These are phyloP conservation scores for Lucifuga dentata DNA, from an alignment of 2,113 vertebrate genomes.

Conservation along the genomic window DNA sequence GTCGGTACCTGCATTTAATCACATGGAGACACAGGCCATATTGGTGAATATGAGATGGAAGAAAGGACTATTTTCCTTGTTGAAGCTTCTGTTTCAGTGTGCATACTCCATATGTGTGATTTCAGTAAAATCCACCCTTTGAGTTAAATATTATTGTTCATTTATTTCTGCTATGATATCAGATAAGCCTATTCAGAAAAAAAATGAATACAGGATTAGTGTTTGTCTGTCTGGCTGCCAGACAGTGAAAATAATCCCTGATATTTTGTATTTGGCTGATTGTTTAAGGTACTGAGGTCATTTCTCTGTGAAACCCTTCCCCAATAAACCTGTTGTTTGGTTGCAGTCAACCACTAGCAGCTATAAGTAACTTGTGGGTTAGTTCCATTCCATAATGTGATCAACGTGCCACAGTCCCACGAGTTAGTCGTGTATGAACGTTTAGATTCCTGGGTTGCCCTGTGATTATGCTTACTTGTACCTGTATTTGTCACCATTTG, in stretches of 20 bases:
- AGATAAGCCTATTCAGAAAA: too few relatives aligned
- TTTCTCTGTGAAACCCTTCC: not conserved
- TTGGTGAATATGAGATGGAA: not conserved
- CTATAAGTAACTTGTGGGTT: not conserved
- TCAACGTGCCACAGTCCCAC: not conserved
- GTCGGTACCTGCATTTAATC: too few relatives aligned
- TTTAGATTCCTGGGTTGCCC: not conserved
- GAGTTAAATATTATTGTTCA: too few relatives aligned
- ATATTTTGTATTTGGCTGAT: not conserved
- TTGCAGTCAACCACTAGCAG: slow-evolving; percentile 6
- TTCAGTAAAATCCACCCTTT: slow-evolving; percentile 7
- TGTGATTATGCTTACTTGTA: slow-evolving; percentile 5
- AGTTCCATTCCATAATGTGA: not conserved
- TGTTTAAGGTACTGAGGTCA: not conserved
- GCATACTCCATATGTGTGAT: not conserved
- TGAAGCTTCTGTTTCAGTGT: slow-evolving; percentile 1
- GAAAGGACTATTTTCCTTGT: not conserved
- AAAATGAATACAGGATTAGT: too few relatives aligned
- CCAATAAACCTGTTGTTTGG: slow-evolving; percentile 4
- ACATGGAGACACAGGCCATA: not conserved
- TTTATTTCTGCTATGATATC: not conserved
- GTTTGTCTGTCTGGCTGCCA: too few relatives aligned
- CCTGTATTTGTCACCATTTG: not conserved
- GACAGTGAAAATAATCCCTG: not conserved
- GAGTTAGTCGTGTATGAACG: not conserved